phyloP scores from a whole-genome alignment of 2,888 invertebrate species.

The Brachynemurus nebulosus region DNA sequence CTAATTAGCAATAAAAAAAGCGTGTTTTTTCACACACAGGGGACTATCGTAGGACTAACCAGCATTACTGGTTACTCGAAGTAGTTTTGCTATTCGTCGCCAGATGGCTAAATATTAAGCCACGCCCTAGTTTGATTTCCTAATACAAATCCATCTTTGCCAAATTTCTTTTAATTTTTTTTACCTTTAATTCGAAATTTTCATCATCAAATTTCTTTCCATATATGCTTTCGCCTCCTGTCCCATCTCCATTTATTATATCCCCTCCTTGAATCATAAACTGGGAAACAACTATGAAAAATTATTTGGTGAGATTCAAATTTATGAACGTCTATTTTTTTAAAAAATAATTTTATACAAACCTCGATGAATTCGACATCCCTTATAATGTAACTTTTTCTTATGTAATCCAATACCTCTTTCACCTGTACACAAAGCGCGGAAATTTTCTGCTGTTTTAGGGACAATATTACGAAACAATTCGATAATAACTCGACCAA shows the following conservation, averaged over 20 bases:
- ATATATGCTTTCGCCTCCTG: conserved; percentile 89
- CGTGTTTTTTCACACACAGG: too few relatives aligned
- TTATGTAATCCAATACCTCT: conserved; percentile 54
- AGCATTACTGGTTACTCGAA: too few relatives aligned
- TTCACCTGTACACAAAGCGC: conserved; percentile 85
- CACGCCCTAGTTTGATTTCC: too few relatives aligned
- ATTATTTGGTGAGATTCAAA: background rate
- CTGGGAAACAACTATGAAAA: conserved; percentile 66
- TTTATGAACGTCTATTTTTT: background rate
- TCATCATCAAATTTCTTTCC: conserved; percentile 84
- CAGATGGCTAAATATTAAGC: too few relatives aligned
- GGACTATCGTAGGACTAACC: too few relatives aligned
- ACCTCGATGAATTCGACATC: conserved; percentile 68
- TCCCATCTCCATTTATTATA: conserved; percentile 65
- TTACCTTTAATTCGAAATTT: conserved; percentile 54
- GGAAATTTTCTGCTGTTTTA: conserved; percentile 81
- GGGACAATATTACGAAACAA: conserved; percentile 73
- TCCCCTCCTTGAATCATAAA: conserved; percentile 86
- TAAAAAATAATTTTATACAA: conserved; percentile 15
- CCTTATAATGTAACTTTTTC: conserved; percentile 73
- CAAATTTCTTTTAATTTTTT: conserved; percentile 13
- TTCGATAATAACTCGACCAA: conserved; percentile 75
- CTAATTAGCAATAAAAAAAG: too few relatives aligned
- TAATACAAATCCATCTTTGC: too few relatives aligned
- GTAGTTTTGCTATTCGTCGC: too few relatives aligned